Evolutionary conservation across 2,888 invertebrate species (phyloP).

Genomic region (Tiliacea aurago): DNA sequence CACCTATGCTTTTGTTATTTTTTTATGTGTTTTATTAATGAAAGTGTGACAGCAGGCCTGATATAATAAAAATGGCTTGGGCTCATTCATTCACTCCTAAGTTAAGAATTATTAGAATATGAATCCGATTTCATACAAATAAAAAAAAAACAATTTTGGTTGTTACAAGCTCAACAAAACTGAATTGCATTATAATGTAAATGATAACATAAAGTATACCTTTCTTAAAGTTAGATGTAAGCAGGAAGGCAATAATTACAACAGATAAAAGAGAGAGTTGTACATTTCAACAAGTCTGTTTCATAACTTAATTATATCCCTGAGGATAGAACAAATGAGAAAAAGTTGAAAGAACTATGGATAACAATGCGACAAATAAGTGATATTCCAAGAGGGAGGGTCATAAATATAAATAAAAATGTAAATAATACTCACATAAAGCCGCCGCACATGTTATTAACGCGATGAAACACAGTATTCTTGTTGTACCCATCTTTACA

Average conservation of each 20-base stretch:
- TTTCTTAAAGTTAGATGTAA: neutral
- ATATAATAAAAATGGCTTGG: neutral
- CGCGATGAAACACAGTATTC: conserved; percentile 82
- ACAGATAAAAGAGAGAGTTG: conserved; percentile 25
- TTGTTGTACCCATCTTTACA: conserved; percentile 84
- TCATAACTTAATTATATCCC: conserved; percentile 26
- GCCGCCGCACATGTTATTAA: conserved; percentile 83
- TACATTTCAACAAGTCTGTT: conserved; percentile 27
- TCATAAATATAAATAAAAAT: conserved; percentile 49
- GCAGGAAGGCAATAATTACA: conserved; percentile 13
- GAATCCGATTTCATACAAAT: neutral
- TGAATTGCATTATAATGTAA: neutral
- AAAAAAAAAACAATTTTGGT: neutral
- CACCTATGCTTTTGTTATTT: neutral
- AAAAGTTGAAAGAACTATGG: conserved; percentile 74
- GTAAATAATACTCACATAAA: conserved; percentile 82
- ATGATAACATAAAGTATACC: neutral
- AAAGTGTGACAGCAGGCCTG: neutral
- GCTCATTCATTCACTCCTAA: too few relatives aligned
- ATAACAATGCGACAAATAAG: conserved; percentile 51
- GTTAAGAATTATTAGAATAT: neutral
- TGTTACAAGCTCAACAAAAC: neutral
- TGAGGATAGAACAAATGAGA: conserved; percentile 24
- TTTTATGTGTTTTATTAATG: neutral
- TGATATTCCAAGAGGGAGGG: conserved; percentile 26